phyloP scores from a whole-genome alignment of 2,113 vertebrate species.

The Misgurnus mizolepis region DNA sequence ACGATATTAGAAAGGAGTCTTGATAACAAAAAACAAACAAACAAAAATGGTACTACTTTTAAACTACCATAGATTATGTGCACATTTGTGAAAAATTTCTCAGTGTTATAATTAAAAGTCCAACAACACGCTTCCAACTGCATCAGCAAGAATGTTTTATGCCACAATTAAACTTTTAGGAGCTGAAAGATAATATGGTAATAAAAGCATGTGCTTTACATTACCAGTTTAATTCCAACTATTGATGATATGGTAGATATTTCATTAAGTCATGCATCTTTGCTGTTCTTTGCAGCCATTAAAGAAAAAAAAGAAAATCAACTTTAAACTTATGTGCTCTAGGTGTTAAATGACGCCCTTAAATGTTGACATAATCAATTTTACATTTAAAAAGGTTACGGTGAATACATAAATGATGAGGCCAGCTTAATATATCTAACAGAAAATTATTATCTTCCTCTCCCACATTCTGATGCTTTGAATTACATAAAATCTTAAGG shows the following conservation, averaged over 20 bases:
- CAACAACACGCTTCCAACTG: slow-evolving; percentile 50
- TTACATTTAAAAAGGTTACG: neutral
- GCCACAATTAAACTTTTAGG: slow-evolving; percentile 54
- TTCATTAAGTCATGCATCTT: slow-evolving; percentile 6
- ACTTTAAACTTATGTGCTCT: neutral
- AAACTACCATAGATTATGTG: neutral
- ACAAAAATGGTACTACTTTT: too few relatives aligned
- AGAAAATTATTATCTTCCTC: neutral
- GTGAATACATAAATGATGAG: neutral
- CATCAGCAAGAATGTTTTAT: slow-evolving; percentile 51
- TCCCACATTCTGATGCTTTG: slow-evolving; percentile 11
- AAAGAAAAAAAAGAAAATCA: neutral
- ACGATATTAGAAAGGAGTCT: too few relatives aligned
- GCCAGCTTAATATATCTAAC: neutral
- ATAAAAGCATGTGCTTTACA: neutral
- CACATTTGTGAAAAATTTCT: neutral
- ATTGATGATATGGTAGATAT: neutral
- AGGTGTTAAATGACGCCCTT: neutral
- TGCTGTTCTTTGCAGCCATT: slow-evolving; percentile 25
- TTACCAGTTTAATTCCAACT: neutral
- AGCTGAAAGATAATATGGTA: slow-evolving; percentile 52
- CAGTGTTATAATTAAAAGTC: neutral
- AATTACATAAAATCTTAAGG: slow-evolving; percentile 34
- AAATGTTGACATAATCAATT: neutral
- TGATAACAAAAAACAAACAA: too few relatives aligned